A percentile compares a stretch with the other conserved stretches of the same genome.
phyloP scores from a whole-genome alignment of 1,140 invertebrate genomes.

The Solenopsis invicta region DNA sequence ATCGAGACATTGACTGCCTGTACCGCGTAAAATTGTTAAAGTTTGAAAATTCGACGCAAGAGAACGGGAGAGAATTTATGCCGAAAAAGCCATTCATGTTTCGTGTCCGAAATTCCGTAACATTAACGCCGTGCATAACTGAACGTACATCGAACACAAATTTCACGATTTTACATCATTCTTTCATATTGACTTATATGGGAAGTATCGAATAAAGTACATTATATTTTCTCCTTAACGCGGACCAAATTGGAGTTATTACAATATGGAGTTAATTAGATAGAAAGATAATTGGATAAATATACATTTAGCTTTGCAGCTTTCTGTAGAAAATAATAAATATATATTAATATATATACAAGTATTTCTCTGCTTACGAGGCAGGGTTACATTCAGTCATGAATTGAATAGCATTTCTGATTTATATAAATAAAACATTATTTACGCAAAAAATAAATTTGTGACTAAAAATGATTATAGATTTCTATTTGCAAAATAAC shows the following conservation, averaged over 20 bases:
- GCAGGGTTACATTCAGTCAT: too few species aligned
- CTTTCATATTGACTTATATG: slow-evolving; percentile 37
- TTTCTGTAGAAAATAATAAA: slow-evolving; percentile 65
- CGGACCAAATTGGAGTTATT: slow-evolving; percentile 43
- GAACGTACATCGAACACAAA: slow-evolving; percentile 38
- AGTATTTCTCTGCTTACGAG: too few species aligned
- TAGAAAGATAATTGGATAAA: slow-evolving; percentile 48
- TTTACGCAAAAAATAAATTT: too few species aligned
- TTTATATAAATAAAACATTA: too few species aligned
- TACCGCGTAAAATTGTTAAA: slow-evolving; percentile 36
- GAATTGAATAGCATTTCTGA: too few species aligned
- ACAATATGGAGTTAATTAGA: slow-evolving; percentile 45
- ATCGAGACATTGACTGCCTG: slow-evolving; percentile 12
- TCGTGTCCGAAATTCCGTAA: slow-evolving; percentile 29
- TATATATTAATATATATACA: slow-evolving; percentile 53
- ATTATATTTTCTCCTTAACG: slow-evolving; percentile 21
- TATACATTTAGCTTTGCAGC: slow-evolving; percentile 39
- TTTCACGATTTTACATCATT: background rate
- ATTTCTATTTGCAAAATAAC: too few species aligned
- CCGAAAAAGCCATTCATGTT: slow-evolving; percentile 16
- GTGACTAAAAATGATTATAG: too few species aligned
- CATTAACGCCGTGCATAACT: background rate
- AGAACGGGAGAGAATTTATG: slow-evolving; percentile 17
- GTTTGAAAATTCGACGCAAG: slow-evolving; percentile 10
- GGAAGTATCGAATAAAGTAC: slow-evolving; percentile 50